Evolutionary conservation across 2,797 vertebrate species (phyloP).

Genomic region (Neopelma chrysocephalum): DNA sequence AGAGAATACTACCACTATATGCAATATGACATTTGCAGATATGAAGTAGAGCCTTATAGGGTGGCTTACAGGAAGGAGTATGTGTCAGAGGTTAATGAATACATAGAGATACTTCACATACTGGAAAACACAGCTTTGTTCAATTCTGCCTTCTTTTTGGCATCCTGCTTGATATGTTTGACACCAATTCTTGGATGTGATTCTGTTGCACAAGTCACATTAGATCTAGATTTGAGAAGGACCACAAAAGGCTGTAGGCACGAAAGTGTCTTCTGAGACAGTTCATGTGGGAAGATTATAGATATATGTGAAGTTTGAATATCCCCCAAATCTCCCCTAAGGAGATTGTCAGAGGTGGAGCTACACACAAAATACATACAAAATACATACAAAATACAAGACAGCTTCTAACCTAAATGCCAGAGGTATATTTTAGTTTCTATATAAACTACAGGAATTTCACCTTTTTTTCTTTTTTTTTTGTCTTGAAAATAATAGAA

Average conservation of each 20-base stretch:
- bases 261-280: not conserved
- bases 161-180: not conserved
- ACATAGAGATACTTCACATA: not conserved
- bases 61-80: not conserved
- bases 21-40: not conserved
- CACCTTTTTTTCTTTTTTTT: rapidly evolving
- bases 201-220: not conserved
- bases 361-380: no score
- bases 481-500: not conserved
- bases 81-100: not conserved
- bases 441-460: not conserved
- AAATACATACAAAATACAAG: not conserved
- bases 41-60: not conserved
- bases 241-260: not conserved
- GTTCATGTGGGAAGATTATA: not conserved
- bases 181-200: not conserved
- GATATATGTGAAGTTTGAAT: not conserved
- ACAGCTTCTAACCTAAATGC: not conserved
- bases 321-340: not conserved
- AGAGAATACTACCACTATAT: not conserved
- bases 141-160: not conserved
- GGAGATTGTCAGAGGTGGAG: not conserved
- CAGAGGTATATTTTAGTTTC: not conserved
- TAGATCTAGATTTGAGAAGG: not conserved
- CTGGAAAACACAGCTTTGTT: not conserved